These are phyloP conservation scores for Gerris lacustris DNA, from an alignment of 2,888 invertebrate genomes.

Conservation along the genomic window DNA sequence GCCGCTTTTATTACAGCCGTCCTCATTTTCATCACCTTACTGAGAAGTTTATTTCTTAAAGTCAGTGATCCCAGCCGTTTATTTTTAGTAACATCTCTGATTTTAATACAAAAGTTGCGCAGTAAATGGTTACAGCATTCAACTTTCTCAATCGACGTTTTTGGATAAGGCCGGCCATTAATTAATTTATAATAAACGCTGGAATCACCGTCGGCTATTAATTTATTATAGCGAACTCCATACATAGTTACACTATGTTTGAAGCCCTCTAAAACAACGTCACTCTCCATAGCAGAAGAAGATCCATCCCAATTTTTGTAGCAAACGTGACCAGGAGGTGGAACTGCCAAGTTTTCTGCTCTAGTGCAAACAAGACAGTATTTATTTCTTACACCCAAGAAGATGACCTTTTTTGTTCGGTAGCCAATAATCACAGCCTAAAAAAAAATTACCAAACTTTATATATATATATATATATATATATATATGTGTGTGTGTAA, in stretches of 20 bases:
- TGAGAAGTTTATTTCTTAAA: conserved; percentile 8
- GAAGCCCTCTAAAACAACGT: conserved; percentile 34
- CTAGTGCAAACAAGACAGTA: conserved; percentile 32
- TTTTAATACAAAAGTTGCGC: conserved; percentile 20
- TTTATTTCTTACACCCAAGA: conserved; percentile 33
- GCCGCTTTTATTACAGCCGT: conserved; percentile 14
- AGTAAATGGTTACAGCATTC: conserved; percentile 34
- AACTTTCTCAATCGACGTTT: conserved; percentile 30
- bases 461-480: neutral
- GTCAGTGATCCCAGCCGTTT: conserved; percentile 11
- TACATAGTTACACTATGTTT: conserved; percentile 30
- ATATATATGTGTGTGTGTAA: too few relatives aligned
- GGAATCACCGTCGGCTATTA: conserved; percentile 35
- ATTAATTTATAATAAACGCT: conserved; percentile 32
- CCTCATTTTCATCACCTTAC: conserved; percentile 8
- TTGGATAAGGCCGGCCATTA: conserved; percentile 29
- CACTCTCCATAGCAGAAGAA: conserved; percentile 34
- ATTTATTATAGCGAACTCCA: conserved; percentile 30
- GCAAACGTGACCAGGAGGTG: conserved; percentile 30
- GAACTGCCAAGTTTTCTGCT: conserved; percentile 25
- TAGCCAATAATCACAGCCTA: conserved; percentile 24
- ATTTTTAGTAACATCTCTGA: conserved; percentile 14
- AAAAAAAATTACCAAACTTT: conserved; percentile 5
- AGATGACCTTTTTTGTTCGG: conserved; percentile 30
- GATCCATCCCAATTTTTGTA: conserved; percentile 34